Evolutionary conservation across 2,113 vertebrate genomes (phyloP), one percentile per base, ranked within the genome.

Genomic region (Delphinapterus leucas): DNA sequence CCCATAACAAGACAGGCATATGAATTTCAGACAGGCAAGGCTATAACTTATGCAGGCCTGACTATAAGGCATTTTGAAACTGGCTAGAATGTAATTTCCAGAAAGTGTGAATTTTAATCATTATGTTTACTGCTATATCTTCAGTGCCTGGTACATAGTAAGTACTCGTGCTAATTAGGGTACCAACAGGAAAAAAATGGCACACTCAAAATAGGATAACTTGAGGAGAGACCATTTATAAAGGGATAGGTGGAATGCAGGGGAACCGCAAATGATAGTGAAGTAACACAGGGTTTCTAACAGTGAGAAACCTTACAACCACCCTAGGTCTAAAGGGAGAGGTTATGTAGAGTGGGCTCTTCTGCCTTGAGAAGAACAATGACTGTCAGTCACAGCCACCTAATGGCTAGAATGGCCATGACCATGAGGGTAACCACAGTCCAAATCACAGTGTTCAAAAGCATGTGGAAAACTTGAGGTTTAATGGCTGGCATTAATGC

Each of bases 181-280:
- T 63, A 76, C 70, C n/a, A 47, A 95, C 28, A 74, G 79, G 68
- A 97, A 96, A 96, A 83, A 97, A 87, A 87, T 89, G 90, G 90
- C 33, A 79, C 49, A 49, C 55, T 96, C 74, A 83, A 74, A 96
- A 92, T 89, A 95, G 74, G 73, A 74, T 60, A 86, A 80, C 53
- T 83, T 63, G 87, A 95, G 77, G 89, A 85, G 68, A 97, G 88
- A 70, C 49, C 63, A 80, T 86, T 96, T 96, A 47, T 61, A 88
- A 97, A 96, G 49, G 58, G 92, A 38, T 81, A 73, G 71, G 26
- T 65, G 36, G 63, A 38, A 18, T 77, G 25, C 65, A 87, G 68
- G 49, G 67, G 58, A 97, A 94, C 36, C 63, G 76, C 83, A 90
- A 61, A 80, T 63, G 49, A 87, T 36, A 44, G 36, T 7, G 9